Conservation (phyloP, 2,113 vertebrate species). For the Symphodus melops region DNA sequence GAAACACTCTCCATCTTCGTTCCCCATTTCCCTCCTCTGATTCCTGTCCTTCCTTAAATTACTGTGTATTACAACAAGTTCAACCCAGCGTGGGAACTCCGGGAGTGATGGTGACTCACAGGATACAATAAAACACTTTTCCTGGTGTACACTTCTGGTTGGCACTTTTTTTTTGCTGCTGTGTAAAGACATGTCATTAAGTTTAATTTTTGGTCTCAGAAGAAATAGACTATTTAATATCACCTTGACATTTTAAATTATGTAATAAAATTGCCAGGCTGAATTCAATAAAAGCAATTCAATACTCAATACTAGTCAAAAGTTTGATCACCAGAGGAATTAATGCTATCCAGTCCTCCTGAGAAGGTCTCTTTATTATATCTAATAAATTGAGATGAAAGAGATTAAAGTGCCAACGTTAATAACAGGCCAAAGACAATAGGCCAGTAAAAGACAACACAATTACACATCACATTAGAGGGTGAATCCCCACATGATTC, state of each 20-base stretch:
- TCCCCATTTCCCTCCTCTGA: constrained; percentile 1
- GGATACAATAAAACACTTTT: constrained; percentile 1
- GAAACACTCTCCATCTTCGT: neutral
- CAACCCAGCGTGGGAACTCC: constrained; percentile 19
- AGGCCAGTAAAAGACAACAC: neutral
- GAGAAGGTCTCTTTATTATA: neutral
- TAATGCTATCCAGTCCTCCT: too few species aligned
- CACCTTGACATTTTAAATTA: constrained; percentile 43
- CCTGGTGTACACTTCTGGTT: constrained; percentile 2
- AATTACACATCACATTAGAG: neutral
- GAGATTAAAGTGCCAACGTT: neutral
- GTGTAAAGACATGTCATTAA: constrained; percentile 23
- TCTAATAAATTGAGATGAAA: neutral
- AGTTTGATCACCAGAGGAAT: neutral
- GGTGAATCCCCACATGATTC: too few species aligned
- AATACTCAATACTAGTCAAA: constrained; percentile 38
- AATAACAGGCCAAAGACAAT: neutral
- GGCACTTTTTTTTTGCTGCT: too few species aligned
- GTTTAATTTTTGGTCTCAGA: constrained; percentile 24
- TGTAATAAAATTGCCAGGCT: constrained; percentile 5
- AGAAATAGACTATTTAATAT: too few species aligned
- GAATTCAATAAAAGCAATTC: constrained; percentile 23
- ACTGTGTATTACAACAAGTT: constrained; percentile 19
- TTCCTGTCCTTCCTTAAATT: neutral
- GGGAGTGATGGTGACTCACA: constrained; percentile 1